Percentiles rank a stretch among this genome's conserved stretches.
phyloP scores from a whole-genome alignment of 2,888 invertebrate genomes.

The Sphecodes monilicornis region DNA sequence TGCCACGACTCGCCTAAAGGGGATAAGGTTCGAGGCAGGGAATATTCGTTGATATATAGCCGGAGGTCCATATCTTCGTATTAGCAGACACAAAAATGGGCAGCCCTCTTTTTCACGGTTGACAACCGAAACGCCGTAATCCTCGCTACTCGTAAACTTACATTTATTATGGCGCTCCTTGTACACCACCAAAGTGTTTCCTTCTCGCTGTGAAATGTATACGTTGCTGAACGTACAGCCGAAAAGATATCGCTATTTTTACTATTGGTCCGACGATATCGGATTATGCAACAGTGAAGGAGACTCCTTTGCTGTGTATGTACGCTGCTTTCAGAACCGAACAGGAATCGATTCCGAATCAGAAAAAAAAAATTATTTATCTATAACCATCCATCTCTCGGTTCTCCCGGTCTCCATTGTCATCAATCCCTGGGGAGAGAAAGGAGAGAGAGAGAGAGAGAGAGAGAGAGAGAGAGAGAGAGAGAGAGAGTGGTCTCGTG shows the following conservation, averaged over 20 bases:
- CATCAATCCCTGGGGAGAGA: conserved; percentile 16
- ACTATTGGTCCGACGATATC: background rate
- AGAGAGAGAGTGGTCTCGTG: background rate
- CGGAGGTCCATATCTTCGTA: conserved; percentile 55
- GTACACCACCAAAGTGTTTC: background rate
- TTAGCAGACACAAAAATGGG: conserved; percentile 55
- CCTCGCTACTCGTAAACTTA: conserved; percentile 11
- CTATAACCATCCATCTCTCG: conserved; percentile 4
- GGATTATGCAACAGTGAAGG: background rate
- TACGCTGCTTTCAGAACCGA: background rate
- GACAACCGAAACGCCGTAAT: conserved; percentile 19
- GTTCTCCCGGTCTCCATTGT: conserved; percentile 20
- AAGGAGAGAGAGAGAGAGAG: background rate
- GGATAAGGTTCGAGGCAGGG: conserved; percentile 69
- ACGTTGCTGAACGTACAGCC: background rate
- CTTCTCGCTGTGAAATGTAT: background rate
- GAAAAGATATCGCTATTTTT: background rate
- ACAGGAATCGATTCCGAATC: background rate
- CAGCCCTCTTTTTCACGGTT: conserved; percentile 21
- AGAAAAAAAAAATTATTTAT: background rate
- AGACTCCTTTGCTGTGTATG: background rate
- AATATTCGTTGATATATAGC: conserved; percentile 64
- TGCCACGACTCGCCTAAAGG: conserved; percentile 73
- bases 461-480: background rate
- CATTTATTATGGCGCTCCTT: conserved; percentile 1